Evolutionary conservation across 2,888 invertebrate species (phyloP), one percentile per base, ranked within the genome.

Genomic region (Clistopyga incitator): DNA sequence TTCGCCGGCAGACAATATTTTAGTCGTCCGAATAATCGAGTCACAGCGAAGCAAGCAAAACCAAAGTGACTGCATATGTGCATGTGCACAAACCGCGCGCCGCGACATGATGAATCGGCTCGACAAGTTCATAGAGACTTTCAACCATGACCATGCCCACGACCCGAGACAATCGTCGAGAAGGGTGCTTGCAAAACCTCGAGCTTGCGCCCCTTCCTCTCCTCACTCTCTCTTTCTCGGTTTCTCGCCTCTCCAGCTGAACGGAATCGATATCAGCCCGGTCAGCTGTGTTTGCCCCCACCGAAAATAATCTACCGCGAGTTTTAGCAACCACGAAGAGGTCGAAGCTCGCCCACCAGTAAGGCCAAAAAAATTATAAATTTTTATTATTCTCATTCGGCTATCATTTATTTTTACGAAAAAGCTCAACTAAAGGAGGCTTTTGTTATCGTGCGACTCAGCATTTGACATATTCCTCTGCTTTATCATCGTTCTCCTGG

Each of bases 281-380:
- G 78, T 86, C 87, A 87, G 87, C 87, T 87, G 87, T 79, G 84
- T 68, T 42, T 78, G 25, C 47, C 61, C 72, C 80, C 64, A 65
- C 52, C 61, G 65, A 56, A 78, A 64, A 65, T 45, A 59, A 25
- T 25, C 56, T 20, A 45, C 8, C 4, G 10, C 18, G 64, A 38
- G 8, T 10, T 10, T 3, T 8, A 20, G 38, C 61, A 42, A 11
- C 18, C 3, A 10, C 18, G 20, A 8, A n/a, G 38, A 18, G 42
- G n/a, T n/a, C 47, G 47, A 29, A 38, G 38, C 15, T 38, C n/a
- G 11, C 10, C 42, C 54, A 15, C n/a, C 45, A 42, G 10, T 4
- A n/a, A 15, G 20, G 15, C n/a, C 18, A 23, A 6, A 13, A 47
- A 47, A 15, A 61, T 42, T 15, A 61, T 3, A 3, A 61, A 20